A percentile compares a stretch with the other conserved stretches of the same genome.
These are phyloP conservation scores for Ctenodactylus gundi DNA, from an alignment of 2,113 vertebrate species.

Conservation along the genomic window DNA sequence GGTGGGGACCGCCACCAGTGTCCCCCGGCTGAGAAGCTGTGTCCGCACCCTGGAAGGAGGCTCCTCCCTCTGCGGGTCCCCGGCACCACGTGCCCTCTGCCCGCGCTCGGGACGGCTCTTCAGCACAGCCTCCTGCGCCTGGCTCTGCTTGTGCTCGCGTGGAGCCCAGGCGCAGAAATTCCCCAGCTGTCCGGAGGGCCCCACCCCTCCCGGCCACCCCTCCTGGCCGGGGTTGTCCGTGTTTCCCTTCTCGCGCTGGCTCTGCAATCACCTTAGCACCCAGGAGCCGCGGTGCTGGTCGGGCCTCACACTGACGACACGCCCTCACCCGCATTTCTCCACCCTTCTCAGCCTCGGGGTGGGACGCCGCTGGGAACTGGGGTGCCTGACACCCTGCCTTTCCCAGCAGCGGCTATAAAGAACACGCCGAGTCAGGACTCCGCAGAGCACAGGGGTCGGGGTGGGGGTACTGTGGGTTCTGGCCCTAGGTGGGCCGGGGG, in stretches of 20 bases:
- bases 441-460: background rate
- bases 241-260: background rate
- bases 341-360: background rate
- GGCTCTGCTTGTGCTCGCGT: background rate
- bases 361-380: no score
- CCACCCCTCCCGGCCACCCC: background rate
- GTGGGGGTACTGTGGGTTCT: no score
- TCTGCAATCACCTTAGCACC: background rate
- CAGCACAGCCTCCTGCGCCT: background rate
- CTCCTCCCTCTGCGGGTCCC: no score
- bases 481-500: background rate
- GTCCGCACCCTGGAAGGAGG: background rate
- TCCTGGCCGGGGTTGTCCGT: background rate
- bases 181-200: no score
- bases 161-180: no score
- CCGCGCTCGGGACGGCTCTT: no score
- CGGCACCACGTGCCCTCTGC: background rate
- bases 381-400: background rate
- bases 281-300: no score
- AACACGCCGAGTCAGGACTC: no score
- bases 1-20: background rate
- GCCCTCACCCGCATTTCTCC: background rate
- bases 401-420: fast-evolving
- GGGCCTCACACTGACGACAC: background rate
- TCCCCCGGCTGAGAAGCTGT: background rate